Conservation (phyloP, 1,140 invertebrate species). For the Triops cancriformis region DNA sequence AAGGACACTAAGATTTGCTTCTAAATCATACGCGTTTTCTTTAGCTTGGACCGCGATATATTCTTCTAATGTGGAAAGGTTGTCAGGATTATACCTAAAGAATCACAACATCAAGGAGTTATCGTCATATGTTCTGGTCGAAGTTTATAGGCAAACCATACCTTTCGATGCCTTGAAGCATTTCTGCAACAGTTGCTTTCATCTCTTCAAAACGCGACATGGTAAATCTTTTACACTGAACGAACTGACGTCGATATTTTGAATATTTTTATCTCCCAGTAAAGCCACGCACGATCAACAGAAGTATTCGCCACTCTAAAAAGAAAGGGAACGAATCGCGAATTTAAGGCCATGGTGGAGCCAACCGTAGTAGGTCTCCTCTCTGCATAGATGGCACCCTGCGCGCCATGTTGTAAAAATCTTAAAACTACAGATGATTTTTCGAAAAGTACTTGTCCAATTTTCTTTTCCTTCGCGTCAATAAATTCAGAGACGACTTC, state of each 20-base stretch:
- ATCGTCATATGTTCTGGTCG: slow-evolving; percentile 20
- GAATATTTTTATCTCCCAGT: neutral
- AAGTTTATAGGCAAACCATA: slow-evolving; percentile 37
- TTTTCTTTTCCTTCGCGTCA: too few relatives aligned
- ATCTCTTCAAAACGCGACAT: slow-evolving; percentile 50
- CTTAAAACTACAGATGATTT: too few relatives aligned
- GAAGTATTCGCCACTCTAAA: too few relatives aligned
- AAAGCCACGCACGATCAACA: neutral
- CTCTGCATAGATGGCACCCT: too few relatives aligned
- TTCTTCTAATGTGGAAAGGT: slow-evolving; percentile 74
- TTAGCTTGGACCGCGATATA: slow-evolving; percentile 87
- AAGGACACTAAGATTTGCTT: slow-evolving; percentile 87
- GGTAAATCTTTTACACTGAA: neutral
- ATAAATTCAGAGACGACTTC: too few relatives aligned
- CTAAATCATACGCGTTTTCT: slow-evolving; percentile 91
- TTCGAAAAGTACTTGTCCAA: too few relatives aligned
- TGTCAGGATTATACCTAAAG: slow-evolving; percentile 86
- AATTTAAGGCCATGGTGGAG: too few relatives aligned
- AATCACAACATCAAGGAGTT: slow-evolving; percentile 23
- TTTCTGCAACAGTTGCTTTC: slow-evolving; percentile 59
- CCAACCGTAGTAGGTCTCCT: too few relatives aligned
- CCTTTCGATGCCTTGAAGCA: slow-evolving; percentile 73
- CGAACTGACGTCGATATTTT: neutral
- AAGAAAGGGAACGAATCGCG: too few relatives aligned
- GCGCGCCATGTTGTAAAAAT: too few relatives aligned